Percentiles rank a stretch among this genome's conserved stretches.
Evolutionary conservation across 2,888 invertebrate species (phyloP).

Genomic region (Litoditis marina): DNA sequence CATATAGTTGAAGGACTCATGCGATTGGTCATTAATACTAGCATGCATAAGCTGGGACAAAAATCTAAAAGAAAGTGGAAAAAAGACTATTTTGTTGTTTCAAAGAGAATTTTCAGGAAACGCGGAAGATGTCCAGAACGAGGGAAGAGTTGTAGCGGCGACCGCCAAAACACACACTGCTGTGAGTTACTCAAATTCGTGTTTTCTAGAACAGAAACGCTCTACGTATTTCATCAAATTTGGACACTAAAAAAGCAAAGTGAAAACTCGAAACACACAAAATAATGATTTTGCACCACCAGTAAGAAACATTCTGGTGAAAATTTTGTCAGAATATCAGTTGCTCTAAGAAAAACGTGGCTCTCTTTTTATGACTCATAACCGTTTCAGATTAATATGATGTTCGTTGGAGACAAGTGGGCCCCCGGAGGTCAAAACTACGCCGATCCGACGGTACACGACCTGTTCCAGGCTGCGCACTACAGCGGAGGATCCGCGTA

Average conservation of each 20-base stretch:
- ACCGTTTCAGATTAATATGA: constrained; percentile 28
- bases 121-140: constrained; percentile 14
- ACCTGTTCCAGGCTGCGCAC: constrained; percentile 37
- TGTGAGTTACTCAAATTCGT: too few relatives aligned
- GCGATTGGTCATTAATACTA: too few relatives aligned
- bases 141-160: background rate
- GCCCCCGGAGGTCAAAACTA: constrained; percentile 37
- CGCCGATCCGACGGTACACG: constrained; percentile 25
- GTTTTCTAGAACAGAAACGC: too few relatives aligned
- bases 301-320: background rate
- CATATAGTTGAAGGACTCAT: too few relatives aligned
- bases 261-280: background rate
- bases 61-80: too few relatives aligned
- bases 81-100: background rate
- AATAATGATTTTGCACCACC: background rate
- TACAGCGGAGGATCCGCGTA: constrained; percentile 42
- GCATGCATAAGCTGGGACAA: too few relatives aligned
- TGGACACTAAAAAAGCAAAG: too few relatives aligned
- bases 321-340: too few relatives aligned
- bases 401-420: constrained; percentile 35
- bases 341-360: too few relatives aligned
- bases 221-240: too few relatives aligned
- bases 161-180: constrained; percentile 13
- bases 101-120: background rate
- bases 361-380: background rate